These are phyloP conservation scores for Oxystoma pomonae DNA, from an alignment of 2,888 invertebrate genomes.

Conservation along the genomic window DNA sequence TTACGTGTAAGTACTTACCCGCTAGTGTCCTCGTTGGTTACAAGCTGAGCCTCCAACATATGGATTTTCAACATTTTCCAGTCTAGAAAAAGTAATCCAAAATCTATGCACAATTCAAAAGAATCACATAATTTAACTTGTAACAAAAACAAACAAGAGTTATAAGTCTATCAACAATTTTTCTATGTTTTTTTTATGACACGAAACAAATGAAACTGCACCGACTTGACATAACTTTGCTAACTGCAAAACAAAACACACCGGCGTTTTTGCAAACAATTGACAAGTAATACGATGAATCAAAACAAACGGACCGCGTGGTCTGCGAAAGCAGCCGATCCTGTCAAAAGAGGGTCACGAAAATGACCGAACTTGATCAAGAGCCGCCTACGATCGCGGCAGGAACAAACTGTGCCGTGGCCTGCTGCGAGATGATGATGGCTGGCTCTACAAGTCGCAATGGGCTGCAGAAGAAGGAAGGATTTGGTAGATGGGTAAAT, in stretches of 20 bases:
- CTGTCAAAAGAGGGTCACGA: slow-evolving; percentile 14
- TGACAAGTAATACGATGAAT: background rate
- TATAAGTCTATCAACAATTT: background rate
- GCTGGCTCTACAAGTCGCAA: slow-evolving; percentile 1
- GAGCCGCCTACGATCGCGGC: slow-evolving; percentile 31
- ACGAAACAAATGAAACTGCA: too few relatives aligned
- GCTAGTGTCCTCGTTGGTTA: slow-evolving; percentile 58
- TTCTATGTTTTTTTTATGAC: too few relatives aligned
- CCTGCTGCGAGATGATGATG: slow-evolving; percentile 6
- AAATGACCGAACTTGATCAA: slow-evolving; percentile 8
- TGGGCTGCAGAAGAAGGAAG: background rate
- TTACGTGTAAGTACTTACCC: slow-evolving; percentile 40
- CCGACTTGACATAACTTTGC: too few relatives aligned
- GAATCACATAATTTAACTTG: slow-evolving; percentile 31
- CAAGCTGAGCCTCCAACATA: slow-evolving; percentile 66
- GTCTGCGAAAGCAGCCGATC: background rate
- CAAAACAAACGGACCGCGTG: slow-evolving; percentile 12
- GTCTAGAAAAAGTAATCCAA: slow-evolving; percentile 28
- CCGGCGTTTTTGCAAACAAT: background rate
- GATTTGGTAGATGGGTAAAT: background rate
- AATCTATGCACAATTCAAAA: slow-evolving; percentile 12
- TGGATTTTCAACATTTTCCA: slow-evolving; percentile 67
- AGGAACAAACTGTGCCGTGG: slow-evolving; percentile 35
- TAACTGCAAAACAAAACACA: background rate
- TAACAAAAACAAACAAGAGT: background rate